Conservation (phyloP, 2,797 vertebrate species). For the Lateolabrax maculatus region DNA sequence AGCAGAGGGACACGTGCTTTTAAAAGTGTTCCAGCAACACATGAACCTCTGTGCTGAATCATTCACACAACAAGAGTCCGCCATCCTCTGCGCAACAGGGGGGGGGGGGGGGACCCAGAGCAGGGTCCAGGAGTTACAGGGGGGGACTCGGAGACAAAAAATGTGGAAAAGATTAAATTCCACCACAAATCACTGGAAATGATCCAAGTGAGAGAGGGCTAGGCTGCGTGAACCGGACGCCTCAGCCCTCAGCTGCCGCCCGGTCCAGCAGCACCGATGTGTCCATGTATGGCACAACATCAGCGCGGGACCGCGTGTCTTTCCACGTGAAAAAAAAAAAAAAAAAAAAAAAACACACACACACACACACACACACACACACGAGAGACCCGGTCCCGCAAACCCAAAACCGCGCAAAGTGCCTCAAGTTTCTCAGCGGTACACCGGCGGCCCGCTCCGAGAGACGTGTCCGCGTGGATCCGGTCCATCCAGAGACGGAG, state of each 20-base stretch:
- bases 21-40: constrained; percentile 44
- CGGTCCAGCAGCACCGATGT: not conserved
- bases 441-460: constrained; percentile 54
- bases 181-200: not conserved
- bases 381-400: not conserved
- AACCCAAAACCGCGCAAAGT: no score
- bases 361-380: no score
- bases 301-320: not conserved
- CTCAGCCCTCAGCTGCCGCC: no score
- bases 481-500: constrained; percentile 40
- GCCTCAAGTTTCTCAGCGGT: constrained; percentile 37
- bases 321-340: not conserved
- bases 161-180: not conserved
- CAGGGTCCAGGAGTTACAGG: not conserved
- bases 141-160: not conserved
- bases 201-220: not conserved
- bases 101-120: constrained; percentile 23
- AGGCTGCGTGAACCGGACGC: no score
- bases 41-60: constrained; percentile 41
- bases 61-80: constrained; percentile 32
- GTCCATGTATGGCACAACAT: not conserved
- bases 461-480: constrained; percentile 47
- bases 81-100: constrained; percentile 25
- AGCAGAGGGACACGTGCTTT: constrained; percentile 19
- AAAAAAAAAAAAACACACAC: no score